Conservation (phyloP, 2,888 invertebrate species). For the Conomelus anceps region DNA sequence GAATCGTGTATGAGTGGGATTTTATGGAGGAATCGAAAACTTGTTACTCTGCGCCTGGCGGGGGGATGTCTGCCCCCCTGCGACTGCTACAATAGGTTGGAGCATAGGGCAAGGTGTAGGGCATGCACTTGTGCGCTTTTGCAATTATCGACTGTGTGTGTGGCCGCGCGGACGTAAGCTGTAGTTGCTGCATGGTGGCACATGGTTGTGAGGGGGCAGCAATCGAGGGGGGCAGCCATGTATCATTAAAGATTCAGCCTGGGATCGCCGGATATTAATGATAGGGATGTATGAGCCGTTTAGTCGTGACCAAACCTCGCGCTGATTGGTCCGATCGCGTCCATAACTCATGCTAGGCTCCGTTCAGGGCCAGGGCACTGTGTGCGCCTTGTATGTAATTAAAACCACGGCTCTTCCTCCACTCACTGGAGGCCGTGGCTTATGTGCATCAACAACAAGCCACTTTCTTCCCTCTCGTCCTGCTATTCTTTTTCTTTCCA, state of each 20-base stretch:
- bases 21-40: background rate
- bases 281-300: background rate
- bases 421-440: background rate
- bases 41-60: no score
- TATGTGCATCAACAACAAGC: background rate
- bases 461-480: background rate
- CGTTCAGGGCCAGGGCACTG: background rate
- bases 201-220: no score
- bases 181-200: background rate
- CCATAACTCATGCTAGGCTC: constrained; percentile 17
- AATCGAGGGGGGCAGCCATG: background rate
- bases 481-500: background rate
- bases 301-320: constrained; percentile 15
- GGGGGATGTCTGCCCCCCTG: background rate
- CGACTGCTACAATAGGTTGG: background rate
- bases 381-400: background rate
- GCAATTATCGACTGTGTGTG: background rate
- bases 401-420: background rate
- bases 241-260: background rate
- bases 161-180: background rate
- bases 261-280: background rate
- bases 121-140: background rate
- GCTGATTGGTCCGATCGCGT: constrained; percentile 8
- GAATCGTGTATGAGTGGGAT: constrained; percentile 2
- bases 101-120: background rate